Base-by-base conservation (phyloP, 2,888 invertebrate species). In the Odontomyia ornata region DNA sequence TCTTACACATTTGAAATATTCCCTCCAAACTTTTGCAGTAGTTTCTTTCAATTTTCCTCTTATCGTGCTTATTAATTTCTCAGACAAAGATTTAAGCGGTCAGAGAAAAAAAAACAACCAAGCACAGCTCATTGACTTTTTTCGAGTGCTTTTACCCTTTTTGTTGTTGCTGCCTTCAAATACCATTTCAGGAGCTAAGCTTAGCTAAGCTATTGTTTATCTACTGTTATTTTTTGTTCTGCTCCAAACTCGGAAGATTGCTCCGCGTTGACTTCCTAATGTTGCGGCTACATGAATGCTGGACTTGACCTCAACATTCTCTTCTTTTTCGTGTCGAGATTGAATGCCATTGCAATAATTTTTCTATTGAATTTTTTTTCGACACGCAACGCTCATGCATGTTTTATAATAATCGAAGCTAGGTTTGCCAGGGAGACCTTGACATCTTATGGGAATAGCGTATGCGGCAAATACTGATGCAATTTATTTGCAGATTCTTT, bases 101-200 rank as follows among this genome's bases (percentile, higher is more conserved):
- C 3, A 9, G 9, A 36, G 36, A 36, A 36, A 36, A 36, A 36
- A 36, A 36, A n/a, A n/a, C n/a, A n/a, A n/a, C n/a, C n/a, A n/a
- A n/a, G n/a, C 36, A 9, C 9, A 57, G 21, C 57, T 57, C 57
- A 57, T 57, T 57, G 57, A 57, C 57, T 57, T 57, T 57, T 23
- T 23, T 5, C 2, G 21, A 23, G 57, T 36, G 21, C 52, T 11
- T 52, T 15, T 18, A 21, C 57, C 21, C 57, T 7, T 57, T 4
- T 15, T 18, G n/a, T 60, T 21, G 21, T 2, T 62, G 62, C 25
- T 27, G 27, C 27, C 27, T 27, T 7, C 2, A 25, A 18, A 23
- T 60, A 5, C n/a, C n/a, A n/a, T 5, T 52, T 52, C 5, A 52
- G 15, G 3, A 18, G n/a, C 52, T 13, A 7, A 18, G 18, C 15